Evolutionary conservation across 2,888 invertebrate genomes (phyloP), one percentile per base, ranked within the genome.

Genomic region (Cactoblastis cactorum): DNA sequence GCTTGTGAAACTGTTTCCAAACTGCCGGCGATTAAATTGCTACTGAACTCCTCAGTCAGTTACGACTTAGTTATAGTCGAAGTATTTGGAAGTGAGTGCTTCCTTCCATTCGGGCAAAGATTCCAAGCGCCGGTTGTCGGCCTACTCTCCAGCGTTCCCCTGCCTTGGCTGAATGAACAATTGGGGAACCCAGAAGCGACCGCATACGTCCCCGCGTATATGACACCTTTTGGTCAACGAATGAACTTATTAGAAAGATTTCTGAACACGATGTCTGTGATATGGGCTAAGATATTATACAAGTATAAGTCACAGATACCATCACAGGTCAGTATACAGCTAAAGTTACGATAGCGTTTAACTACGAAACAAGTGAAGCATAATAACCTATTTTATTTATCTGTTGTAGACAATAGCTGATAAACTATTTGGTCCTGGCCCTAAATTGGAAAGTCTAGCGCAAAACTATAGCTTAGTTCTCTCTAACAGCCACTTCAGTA

Each of bases 61-160:
- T 90, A 79, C 55, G 90, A 90, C 52, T 57, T 90, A 57, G 71
- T 90, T 3, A 84, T 90, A 46, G 80, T 88, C 1, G 89, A 89
- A 71, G 83, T 91, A 3, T 92, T 92, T 55, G 91, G 90, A 5
- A 87, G 90, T 14, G 91, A 92, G 59, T 92, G 92, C 55, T 90
- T 91, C 52, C 76, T 92, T 18, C 91, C 91, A 0, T 81, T 92
- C 14, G 91, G 90, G 0, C 77, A 83, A 56, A 77, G 83, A 58
- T 90, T 91, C 50, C 78, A 86, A 48, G 87, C 91, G 1, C 92
- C 92, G 0, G 80, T 91, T 0, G 80, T 92, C 1, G 91, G 90
- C 0, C 71, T 90, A 1, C 79, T 91, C 1, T 90, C 90, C 0
- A 91, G 91, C 53, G 85, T 90, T 0, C 83, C 90, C 3, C 67